Evolutionary conservation across 35 echinoderm and acorn worm genomes (phyloP).

Genomic region (Apostichopus japonicus): DNA sequence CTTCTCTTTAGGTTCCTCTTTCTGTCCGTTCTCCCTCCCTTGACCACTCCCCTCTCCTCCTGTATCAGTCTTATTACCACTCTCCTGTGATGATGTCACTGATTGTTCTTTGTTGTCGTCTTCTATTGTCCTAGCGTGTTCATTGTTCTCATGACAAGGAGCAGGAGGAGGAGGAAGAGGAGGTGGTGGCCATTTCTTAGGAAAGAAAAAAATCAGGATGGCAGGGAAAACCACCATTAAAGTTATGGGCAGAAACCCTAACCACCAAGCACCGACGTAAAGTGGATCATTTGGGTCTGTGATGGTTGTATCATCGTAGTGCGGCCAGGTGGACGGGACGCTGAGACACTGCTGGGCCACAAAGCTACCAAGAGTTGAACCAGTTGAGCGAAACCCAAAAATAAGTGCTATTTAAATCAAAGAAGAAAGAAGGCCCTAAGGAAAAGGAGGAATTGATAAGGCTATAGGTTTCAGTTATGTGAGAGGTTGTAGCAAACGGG

Average conservation of each 20-base stretch:
- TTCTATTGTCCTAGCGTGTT: too few species aligned
- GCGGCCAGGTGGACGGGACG: constrained; percentile 13
- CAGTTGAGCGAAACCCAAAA: constrained; percentile 29
- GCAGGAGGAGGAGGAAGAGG: too few species aligned
- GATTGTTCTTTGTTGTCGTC: too few species aligned
- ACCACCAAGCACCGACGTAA: constrained; percentile 30
- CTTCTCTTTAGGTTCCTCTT: not conserved
- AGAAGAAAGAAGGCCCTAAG: too few species aligned
- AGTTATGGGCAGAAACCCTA: constrained; percentile 23
- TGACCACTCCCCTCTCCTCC: not conserved
- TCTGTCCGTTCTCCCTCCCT: not conserved
- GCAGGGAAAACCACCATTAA: not conserved
- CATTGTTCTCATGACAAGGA: too few species aligned
- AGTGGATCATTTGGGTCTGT: constrained; percentile 18
- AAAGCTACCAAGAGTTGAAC: constrained; percentile 25
- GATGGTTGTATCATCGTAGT: not conserved
- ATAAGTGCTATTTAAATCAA: not conserved
- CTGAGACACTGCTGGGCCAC: constrained; percentile 37
- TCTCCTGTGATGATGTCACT: too few species aligned
- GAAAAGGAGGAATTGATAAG: too few species aligned
- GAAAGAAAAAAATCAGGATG: not conserved
- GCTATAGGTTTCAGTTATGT: too few species aligned
- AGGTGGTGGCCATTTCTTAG: not conserved
- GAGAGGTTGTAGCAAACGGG: too few species aligned
- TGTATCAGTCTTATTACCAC: too few species aligned